Base-by-base conservation (phyloP, 2,113 vertebrate genomes). In the Halichoeres trimaculatus region DNA sequence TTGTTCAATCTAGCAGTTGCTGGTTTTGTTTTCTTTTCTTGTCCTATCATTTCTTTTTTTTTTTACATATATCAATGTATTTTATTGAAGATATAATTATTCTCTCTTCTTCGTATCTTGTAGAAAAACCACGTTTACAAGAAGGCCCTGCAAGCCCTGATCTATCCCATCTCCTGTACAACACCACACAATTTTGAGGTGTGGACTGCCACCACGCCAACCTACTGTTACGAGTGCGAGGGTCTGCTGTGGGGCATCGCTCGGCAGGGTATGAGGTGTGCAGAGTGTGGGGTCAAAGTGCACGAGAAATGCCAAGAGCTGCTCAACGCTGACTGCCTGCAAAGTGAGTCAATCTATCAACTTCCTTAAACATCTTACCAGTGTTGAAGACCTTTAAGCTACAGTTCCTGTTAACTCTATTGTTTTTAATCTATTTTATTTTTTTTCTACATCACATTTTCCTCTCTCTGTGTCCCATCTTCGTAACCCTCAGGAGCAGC, bases 291-390 rank as follows among this genome's bases (percentile, higher is more conserved):
- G 23, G 97, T 99, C 91, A 99, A 99, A 89, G 99, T 98, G 81
- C 98, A 99, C 0, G 98, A 99, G 90, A 99, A 99, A 91, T 99
- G 98, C 93, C 98, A 98, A 85, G 98, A 99, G 77, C 89, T 99
- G 87, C 95, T 99, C 80, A 99, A 99, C 0, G 98, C 98, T 0
- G 98, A 99, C 93, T 99, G 98, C 83, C 91, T 99, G 57, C 98
- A 99, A 83, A 95, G 98, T 99, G 90, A 98, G 98, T 96, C 8
- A 2, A 48, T 4, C n/a, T 19, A 45, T 30, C 22, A 16, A 53
- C 16, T 8, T 8, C 7, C 45, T 20, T 48, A 9, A 20, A 48
- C n/a, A 6, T 30, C 30, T 30, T 30, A 30, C 30, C 30, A 4
- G 3, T 30, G 6, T 30, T 30, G 30, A 30, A 30, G 3, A 30